Base-by-base conservation (phyloP, 30 jellyfish, hydroid and myxozoan species). In the Aurelia coerulea region DNA sequence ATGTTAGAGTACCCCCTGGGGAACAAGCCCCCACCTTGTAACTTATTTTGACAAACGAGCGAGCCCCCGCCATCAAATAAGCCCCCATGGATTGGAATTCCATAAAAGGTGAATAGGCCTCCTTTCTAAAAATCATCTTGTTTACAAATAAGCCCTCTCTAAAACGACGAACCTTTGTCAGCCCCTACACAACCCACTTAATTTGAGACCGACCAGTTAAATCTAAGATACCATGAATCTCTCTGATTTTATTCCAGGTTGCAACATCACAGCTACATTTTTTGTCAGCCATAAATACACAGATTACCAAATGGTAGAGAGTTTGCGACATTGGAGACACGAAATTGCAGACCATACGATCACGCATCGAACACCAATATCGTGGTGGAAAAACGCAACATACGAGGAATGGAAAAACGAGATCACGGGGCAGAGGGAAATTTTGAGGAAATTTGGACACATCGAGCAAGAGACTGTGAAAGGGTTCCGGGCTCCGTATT, bases 261-360 rank as follows among this genome's bases (percentile, higher is more conserved):
- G 99, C 85, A 92, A 91, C 23, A 70, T 89, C 70, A 88, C 96
- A 1, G 99, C 92, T 1, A 94, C 99, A 2, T 94, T 94, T 76
- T 94, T 94, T 54, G 92, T 89, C 12, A 23, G 92, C 51, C 90
- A 93, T 65, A 69, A 74, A 62, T 54, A 88, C 71, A 93, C 98
- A 46, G 54, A 87, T 70, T 93, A 93, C 74, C 66, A 56, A 2
- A 34, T 79, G 83, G 96, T 93, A 1, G 67, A 75, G 18, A 23
- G 18, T 37, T 39, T 93, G 23, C 71, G 68, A 10, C 81, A 72
- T n/a, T 64, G 91, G 80, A 87, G 98, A 62, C 98, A 92, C 60
- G 98, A 92, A 76, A 92, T 92, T 17, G 97, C 98, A 23, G 98
- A 81, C 74, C 98, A 86, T 66, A 34, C 98, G 4, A 51, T 80